Percentiles rank a stretch among this genome's conserved stretches.
These are phyloP conservation scores for Notarius lentiginosus DNA, from an alignment of 2,113 vertebrate species.

Conservation along the genomic window DNA sequence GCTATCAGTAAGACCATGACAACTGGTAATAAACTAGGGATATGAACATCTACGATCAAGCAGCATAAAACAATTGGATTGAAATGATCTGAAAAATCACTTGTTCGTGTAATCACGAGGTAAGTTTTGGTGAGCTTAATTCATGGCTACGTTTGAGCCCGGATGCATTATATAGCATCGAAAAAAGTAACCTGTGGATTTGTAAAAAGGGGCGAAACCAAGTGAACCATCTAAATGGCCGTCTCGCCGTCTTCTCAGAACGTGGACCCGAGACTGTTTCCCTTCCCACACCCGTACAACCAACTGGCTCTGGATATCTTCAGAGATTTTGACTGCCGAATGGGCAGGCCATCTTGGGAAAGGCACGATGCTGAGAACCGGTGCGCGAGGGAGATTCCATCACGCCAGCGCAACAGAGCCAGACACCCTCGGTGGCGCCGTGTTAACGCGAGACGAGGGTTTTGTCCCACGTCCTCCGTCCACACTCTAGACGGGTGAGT, in stretches of 20 bases:
- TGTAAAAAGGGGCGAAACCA: background rate
- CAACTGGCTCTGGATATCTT: slow-evolving; percentile 91
- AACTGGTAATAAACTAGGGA: background rate
- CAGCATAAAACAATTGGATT: background rate
- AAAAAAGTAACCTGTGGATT: background rate
- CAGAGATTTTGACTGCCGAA: slow-evolving; percentile 86
- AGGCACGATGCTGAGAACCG: slow-evolving; percentile 83
- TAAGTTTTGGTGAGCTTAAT: background rate
- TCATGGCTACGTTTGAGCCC: background rate
- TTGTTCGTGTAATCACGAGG: background rate
- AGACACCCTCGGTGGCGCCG: slow-evolving; percentile 87
- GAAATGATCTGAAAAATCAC: background rate
- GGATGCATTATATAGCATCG: background rate
- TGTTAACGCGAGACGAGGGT: slow-evolving; percentile 82
- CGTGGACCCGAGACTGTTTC: slow-evolving; percentile 86
- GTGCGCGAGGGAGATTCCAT: slow-evolving; percentile 84
- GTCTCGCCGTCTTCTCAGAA: slow-evolving; percentile 66
- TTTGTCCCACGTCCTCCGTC: slow-evolving; percentile 56
- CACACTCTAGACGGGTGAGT: slow-evolving; percentile 92
- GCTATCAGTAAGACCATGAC: background rate
- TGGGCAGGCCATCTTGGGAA: slow-evolving; percentile 76
- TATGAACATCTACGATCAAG: background rate
- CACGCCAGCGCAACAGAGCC: slow-evolving; percentile 83
- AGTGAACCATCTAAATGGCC: background rate
- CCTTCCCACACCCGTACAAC: slow-evolving; percentile 86